Base-by-base conservation (phyloP, 1,140 invertebrate species). In the Drosophila mojavensis region DNA sequence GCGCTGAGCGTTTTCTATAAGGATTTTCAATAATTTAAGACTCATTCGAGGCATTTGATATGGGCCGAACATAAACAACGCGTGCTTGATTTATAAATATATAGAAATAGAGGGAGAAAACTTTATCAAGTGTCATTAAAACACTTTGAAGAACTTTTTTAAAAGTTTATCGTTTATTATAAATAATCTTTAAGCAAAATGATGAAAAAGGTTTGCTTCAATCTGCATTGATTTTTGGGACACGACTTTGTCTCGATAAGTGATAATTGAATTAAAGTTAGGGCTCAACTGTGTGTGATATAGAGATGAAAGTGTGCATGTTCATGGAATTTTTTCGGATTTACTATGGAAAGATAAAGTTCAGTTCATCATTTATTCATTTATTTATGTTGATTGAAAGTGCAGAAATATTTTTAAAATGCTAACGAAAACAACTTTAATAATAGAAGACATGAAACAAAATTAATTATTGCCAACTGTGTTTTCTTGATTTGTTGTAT, bases 121-220 rank as follows among this genome's bases (percentile, higher is more conserved):
- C 58, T 70, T 70, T 48, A 30, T n/a, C 28, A 70, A 70, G 60
- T 50, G 51, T 43, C 60, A 70, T 64, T 56, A 56, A 56, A 56
- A 64, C 61, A 56, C 33, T 70, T 64, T 50, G 17, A 26, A 20
- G 4, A 55, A 30, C 20, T 28, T 30, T 36, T 64, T 28, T 41
- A 56, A 63, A 70, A 41, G 60, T 43, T 50, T 3, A 30, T 64
- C 26, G 58, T 64, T 20, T 56, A 70, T 64, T 64, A 64, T 43
- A 47, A 50, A 47, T 45, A 36, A 54, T 20, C 20, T 30, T 5
- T 11, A 30, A 30, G 47, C 48, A 51, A 41, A 47, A 48, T 41
- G 24, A 41, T 43, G 26, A 36, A n/a, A 56, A 58, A 26, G 39
- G 39, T 28, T 56, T 26, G 1, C 17, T 48, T 20, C 5, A 50